Evolutionary conservation across 2,888 invertebrate genomes (phyloP).

Genomic region (Latrodectus hesperus): DNA sequence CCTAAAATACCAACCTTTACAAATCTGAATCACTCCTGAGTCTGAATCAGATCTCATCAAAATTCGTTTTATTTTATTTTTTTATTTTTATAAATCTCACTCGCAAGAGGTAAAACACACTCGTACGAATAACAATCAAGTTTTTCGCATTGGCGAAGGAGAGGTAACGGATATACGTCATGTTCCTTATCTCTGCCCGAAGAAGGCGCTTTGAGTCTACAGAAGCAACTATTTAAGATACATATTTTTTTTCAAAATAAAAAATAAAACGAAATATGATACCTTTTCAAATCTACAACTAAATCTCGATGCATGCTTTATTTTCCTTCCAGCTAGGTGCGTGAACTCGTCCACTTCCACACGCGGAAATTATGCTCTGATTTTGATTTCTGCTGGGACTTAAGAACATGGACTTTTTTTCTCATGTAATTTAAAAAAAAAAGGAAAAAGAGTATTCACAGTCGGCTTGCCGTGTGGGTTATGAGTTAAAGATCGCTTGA

Average conservation of each 20-base stretch:
- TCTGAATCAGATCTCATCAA: too few relatives aligned
- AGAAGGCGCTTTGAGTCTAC: not conserved
- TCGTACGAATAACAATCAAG: too few relatives aligned
- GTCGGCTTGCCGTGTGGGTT: not conserved
- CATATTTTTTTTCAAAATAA: not conserved
- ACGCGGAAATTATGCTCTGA: not conserved
- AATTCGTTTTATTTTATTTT: too few relatives aligned
- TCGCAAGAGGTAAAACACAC: too few relatives aligned
- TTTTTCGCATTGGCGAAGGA: too few relatives aligned
- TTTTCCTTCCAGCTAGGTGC: not conserved
- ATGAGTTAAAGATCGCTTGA: not conserved
- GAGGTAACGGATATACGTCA: not conserved
- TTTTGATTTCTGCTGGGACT: not conserved
- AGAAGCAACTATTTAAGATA: constrained; percentile 2
- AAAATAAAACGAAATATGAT: not conserved
- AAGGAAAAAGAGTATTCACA: not conserved
- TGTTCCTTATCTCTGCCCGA: not conserved
- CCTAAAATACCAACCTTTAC: too few relatives aligned
- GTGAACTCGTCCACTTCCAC: not conserved
- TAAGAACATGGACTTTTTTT: not conserved
- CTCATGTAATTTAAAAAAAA: too few relatives aligned
- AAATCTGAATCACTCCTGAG: too few relatives aligned
- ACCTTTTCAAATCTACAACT: not conserved
- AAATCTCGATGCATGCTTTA: not conserved
- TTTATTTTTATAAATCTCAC: too few relatives aligned